Base-by-base conservation (phyloP, 1,140 invertebrate species). In the Mesaphorura yosii region DNA sequence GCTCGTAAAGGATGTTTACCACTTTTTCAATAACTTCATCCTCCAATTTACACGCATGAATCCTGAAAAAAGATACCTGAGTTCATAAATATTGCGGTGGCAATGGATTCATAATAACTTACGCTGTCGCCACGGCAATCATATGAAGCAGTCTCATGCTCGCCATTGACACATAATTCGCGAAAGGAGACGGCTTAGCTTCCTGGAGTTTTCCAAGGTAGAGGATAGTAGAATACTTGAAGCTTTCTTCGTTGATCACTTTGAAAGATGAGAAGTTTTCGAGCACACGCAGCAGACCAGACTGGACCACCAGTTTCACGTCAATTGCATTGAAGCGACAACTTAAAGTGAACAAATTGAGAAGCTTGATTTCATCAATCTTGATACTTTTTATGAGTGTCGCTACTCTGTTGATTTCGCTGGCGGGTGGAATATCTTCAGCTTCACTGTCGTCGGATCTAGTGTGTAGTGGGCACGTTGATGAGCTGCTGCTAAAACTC, bases 291-390 rank as follows among this genome's bases (percentile, higher is more conserved):
- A 78, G 64, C 14, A 81, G 63, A 26, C 76, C 75, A 64, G 73
- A 74, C 2, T 75, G 73, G 15, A 80, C 76, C 3, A 75, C 71
- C 19, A 80, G 67, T 26, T 68, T 71, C n/a, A 81, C 67, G 66
- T 80, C 78, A 45, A 72, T 67, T 15, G 76, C 69, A 51, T 72
- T 68, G 64, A 76, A 79, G 27, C 72, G 71, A 7, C 76, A 70
- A 66, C 75, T 78, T 42, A 80, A 65, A 2, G 74, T 71, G 66
- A 78, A 78, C 12, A 79, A 67, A 15, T 73, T 76, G 22, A 77
- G 67, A 23, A 74, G 59, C 63, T 72, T 65, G 1, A 62, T 52
- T 38, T 62, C 57, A 29, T 62, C 57, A 29, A 40, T 50, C 23
- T 55, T 49, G n/a, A n/a, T n/a, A n/a, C n/a, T n/a, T n/a, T n/a